A percentile compares a stretch with the other conserved stretches of the same genome.
These are phyloP conservation scores for Grapholita molesta DNA, from an alignment of 1,140 invertebrate genomes.

Conservation along the genomic window DNA sequence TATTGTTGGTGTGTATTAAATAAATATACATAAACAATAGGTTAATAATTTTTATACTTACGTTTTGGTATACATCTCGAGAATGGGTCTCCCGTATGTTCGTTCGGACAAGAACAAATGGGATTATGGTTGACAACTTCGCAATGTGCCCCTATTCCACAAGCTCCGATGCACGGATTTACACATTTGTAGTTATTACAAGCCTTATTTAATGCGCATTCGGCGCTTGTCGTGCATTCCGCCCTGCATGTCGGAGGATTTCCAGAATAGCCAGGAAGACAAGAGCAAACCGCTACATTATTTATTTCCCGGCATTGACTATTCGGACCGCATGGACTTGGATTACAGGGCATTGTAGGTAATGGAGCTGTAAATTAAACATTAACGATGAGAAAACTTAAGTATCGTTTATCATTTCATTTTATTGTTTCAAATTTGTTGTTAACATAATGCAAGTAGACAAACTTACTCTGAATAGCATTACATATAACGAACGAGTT, in stretches of 20 bases:
- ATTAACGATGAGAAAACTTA: not conserved
- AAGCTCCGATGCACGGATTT: conserved; percentile 84
- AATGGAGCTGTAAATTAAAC: conserved; percentile 69
- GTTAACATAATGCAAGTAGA: not conserved
- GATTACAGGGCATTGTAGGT: conserved; percentile 77
- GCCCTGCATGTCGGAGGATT: conserved; percentile 83
- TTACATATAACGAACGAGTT: conserved; percentile 82
- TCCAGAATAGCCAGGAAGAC: conserved; percentile 82
- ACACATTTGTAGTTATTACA: conserved; percentile 85
- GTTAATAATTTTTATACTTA: conserved; percentile 40
- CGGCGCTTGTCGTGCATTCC: conserved; percentile 83
- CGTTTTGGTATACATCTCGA: conserved; percentile 80
- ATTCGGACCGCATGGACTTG: conserved; percentile 84
- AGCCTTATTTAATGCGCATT: conserved; percentile 81
- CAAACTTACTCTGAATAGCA: conserved; percentile 49
- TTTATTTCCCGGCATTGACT: conserved; percentile 81
- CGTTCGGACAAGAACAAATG: conserved; percentile 82
- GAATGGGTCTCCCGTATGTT: conserved; percentile 86
- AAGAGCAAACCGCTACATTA: conserved; percentile 83
- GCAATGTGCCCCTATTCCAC: conserved; percentile 82
- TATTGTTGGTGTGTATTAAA: too few species aligned
- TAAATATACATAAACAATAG: too few species aligned
- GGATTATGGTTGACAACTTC: conserved; percentile 82
- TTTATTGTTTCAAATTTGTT: not conserved
- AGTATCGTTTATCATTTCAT: not conserved